phyloP scores from a whole-genome alignment of 2,888 invertebrate genomes.

The Erebia ligea region DNA sequence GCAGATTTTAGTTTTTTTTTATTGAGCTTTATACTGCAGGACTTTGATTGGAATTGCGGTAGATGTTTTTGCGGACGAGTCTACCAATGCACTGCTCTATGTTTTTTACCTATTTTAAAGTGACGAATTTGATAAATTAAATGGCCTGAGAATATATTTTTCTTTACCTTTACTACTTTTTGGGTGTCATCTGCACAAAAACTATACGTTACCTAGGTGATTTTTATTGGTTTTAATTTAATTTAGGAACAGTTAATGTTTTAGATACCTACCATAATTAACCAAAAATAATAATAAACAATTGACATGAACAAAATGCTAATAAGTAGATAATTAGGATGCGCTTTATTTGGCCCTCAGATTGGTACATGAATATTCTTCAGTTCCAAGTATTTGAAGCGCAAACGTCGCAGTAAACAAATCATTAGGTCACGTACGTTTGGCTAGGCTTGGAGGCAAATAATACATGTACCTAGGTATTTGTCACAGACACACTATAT shows the following conservation, averaged over 20 bases:
- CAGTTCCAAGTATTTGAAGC: background rate
- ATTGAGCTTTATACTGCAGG: slow-evolving; percentile 35
- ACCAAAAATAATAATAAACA: no score
- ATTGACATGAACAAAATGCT: no score
- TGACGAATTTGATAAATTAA: background rate
- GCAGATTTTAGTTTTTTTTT: slow-evolving; percentile 39
- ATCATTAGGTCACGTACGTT: background rate
- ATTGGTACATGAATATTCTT: background rate
- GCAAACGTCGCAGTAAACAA: background rate
- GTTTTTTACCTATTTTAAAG: background rate
- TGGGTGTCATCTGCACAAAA: no score
- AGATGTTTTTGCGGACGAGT: slow-evolving; percentile 34
- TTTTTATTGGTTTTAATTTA: no score
- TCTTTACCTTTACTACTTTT: background rate
- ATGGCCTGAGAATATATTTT: background rate
- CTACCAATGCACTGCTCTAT: background rate
- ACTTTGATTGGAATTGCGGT: slow-evolving; percentile 43
- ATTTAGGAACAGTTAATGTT: no score
- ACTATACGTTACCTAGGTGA: no score
- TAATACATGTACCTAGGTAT: background rate
- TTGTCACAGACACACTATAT: background rate
- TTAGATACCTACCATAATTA: no score
- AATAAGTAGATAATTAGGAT: no score
- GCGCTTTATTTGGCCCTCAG: no score
- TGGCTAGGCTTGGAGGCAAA: background rate